Base-by-base conservation (phyloP, 2,888 invertebrate genomes). In the Crocallis elinguaria region DNA sequence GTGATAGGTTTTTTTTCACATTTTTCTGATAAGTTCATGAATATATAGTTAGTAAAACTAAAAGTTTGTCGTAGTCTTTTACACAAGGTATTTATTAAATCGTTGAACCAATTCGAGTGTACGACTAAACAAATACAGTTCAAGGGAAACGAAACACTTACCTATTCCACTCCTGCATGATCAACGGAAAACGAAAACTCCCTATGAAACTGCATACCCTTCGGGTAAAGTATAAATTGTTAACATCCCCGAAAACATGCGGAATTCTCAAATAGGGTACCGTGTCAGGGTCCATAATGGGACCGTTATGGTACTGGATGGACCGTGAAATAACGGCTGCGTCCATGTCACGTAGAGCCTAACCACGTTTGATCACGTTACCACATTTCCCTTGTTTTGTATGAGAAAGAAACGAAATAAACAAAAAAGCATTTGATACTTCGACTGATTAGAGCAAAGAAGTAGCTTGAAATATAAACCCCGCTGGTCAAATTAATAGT, bases 301-400 rank as follows among this genome's bases (percentile, higher is more conserved):
- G 32, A 35, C 32, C 42, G 19, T 30, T 41, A 42, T 25, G 16
- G 36, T 11, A 25, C 43, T 21, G 16, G 19, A 43, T 43, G 43
- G 37, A 21, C 49, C 49, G 30, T 50, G 49, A 37, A 43, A 50
- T 50, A 43, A 16, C 49, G 37, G 42, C 23, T 12, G 21, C 30
- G 42, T 29, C 29, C 25, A 33, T 29, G 29, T n/a, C 25, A 25
- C 9, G 9, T 9, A n/a, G 25, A 25, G 1, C 25, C 3, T 35
- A 36, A 46, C 45, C 7, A 38, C 32, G 38, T 21, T 13, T 14
- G 23, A 46, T 21, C 38, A 38, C 46, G 30, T 11, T 14, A 46
- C 30, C 1, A 12, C 3, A 4, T 19, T 19, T 19, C 19, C 19
- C 4, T 21, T 36, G 11, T 27, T 33, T 13, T n/a, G n/a, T n/a